Evolutionary conservation across 2,888 invertebrate species (phyloP).

Genomic region (Melikaiella ostensackeni): DNA sequence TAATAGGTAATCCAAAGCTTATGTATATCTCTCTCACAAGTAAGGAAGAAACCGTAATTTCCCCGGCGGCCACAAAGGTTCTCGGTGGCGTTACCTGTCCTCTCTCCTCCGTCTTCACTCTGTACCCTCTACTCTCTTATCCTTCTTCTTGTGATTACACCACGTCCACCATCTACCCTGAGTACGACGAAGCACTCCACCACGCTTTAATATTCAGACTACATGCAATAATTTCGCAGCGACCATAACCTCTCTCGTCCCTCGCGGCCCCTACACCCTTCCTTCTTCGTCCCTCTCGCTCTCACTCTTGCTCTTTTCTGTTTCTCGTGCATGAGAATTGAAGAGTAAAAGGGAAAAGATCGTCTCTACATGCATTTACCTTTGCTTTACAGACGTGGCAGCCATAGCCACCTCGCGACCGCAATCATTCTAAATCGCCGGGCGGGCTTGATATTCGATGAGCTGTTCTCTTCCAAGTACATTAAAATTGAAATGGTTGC

Average conservation of each 20-base stretch:
- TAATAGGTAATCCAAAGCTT: slow-evolving; percentile 75
- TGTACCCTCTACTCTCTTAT: slow-evolving; percentile 55
- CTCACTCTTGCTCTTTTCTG: background rate
- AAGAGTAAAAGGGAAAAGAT: slow-evolving; percentile 5
- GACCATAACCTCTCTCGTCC: slow-evolving; percentile 66
- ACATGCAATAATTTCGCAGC: slow-evolving; percentile 76
- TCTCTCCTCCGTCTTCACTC: slow-evolving; percentile 59
- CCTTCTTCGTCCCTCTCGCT: background rate
- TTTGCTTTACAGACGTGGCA: slow-evolving; percentile 11
- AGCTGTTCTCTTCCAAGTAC: slow-evolving; percentile 56
- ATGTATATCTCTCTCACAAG: slow-evolving; percentile 57
- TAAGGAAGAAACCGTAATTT: slow-evolving; percentile 75
- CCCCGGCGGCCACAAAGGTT: slow-evolving; percentile 75
- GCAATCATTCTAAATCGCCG: slow-evolving; percentile 71
- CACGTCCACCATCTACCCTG: slow-evolving; percentile 41
- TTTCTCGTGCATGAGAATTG: slow-evolving; percentile 1
- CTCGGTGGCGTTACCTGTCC: slow-evolving; percentile 74
- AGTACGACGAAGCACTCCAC: slow-evolving; percentile 60
- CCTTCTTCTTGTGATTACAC: slow-evolving; percentile 44
- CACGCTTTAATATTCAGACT: slow-evolving; percentile 77
- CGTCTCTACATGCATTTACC: background rate
- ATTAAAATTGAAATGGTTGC: slow-evolving; percentile 51
- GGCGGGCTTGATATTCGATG: slow-evolving; percentile 68
- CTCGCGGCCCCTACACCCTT: background rate
- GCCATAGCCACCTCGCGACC: slow-evolving; percentile 56